Evolutionary conservation across 2,888 invertebrate species (phyloP).

Genomic region (Agonopterix subpropinquella): DNA sequence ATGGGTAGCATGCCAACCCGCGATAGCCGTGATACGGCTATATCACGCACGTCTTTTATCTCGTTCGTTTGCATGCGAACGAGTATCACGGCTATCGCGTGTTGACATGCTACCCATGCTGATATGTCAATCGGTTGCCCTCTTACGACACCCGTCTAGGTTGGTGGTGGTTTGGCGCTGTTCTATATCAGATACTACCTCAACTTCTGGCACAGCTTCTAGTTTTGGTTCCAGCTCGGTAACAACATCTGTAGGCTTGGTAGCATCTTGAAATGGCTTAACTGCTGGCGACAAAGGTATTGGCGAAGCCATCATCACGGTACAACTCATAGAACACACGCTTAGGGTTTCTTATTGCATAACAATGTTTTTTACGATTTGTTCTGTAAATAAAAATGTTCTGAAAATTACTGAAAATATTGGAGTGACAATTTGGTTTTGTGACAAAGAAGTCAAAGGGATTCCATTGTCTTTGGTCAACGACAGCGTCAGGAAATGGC

Average conservation of each 20-base stretch:
- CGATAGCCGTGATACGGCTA: no score
- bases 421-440: neutral
- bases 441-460: neutral
- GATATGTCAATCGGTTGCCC: no score
- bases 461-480: neutral
- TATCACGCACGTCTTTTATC: no score
- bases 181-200: no score
- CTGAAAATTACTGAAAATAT: no score
- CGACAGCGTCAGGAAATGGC: neutral
- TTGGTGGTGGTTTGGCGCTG: no score
- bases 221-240: neutral
- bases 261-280: conserved; percentile 17
- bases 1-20: no score
- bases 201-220: neutral
- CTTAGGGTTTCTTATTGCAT: neutral
- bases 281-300: conserved; percentile 22
- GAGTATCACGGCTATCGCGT: no score
- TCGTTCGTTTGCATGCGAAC: no score
- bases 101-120: no score
- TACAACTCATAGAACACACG: neutral
- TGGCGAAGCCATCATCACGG: conserved; percentile 17
- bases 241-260: conserved; percentile 10
- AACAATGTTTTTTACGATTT: neutral
- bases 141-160: no score
- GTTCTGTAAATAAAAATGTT: neutral